phyloP scores from a whole-genome alignment of 2,797 vertebrate species.

The Paramormyrops hopkinsi region DNA sequence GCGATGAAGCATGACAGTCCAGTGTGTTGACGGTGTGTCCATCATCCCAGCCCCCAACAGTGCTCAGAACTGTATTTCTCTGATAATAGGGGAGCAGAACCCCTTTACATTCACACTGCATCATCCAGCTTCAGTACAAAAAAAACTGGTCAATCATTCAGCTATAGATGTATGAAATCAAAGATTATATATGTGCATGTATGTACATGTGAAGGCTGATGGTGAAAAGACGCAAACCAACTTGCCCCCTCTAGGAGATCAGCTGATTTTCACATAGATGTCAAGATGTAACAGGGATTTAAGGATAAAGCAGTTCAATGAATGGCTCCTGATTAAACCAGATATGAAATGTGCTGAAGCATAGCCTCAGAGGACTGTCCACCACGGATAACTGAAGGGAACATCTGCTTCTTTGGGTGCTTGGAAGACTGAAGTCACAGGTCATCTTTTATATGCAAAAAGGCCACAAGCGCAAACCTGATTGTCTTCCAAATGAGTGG shows the following conservation, averaged over 20 bases:
- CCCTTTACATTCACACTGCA: neutral
- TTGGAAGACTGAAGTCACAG: neutral
- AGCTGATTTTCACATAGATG: constrained; percentile 53
- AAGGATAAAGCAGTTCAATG: constrained; percentile 36
- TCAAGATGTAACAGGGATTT: constrained; percentile 39
- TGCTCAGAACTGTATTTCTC: neutral
- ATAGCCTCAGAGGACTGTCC: neutral
- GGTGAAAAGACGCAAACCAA: constrained; percentile 25
- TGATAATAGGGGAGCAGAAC: neutral
- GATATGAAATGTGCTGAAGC: constrained; percentile 48
- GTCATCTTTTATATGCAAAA: constrained; percentile 18
- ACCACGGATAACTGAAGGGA: neutral
- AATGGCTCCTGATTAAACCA: constrained; percentile 36
- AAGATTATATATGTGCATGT: neutral
- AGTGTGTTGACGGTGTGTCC: neutral
- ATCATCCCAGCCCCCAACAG: neutral
- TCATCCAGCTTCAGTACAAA: neutral
- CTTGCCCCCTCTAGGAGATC: constrained; percentile 41
- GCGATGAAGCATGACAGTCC: neutral
- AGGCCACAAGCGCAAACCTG: neutral
- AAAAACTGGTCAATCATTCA: neutral
- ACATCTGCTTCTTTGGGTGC: neutral
- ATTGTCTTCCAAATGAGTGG: constrained; percentile 10
- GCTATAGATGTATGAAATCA: neutral
- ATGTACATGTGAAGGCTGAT: constrained; percentile 36